Evolutionary conservation across 1,140 invertebrate species (phyloP).

Genomic region (Scaptomyza graminum): DNA sequence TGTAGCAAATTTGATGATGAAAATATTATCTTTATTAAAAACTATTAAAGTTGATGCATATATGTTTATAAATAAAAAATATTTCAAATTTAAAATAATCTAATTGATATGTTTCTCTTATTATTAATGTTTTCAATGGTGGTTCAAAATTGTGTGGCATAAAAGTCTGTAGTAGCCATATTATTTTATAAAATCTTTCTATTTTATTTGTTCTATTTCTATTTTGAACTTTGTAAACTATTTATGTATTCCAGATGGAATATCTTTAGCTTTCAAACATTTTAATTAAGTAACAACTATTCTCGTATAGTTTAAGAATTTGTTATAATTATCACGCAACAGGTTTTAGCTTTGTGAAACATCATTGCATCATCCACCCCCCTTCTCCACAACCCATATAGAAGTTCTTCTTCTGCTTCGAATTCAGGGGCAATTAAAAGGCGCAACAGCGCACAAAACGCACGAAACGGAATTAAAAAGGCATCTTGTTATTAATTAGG

Average conservation of each 20-base stretch:
- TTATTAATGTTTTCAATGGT: too few species aligned
- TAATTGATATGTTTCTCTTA: too few species aligned
- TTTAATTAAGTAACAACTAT: background rate
- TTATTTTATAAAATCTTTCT: too few species aligned
- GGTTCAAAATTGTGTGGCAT: too few species aligned
- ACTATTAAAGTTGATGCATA: too few species aligned
- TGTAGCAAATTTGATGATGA: too few species aligned
- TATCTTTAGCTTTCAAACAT: background rate
- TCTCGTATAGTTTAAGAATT: conserved; percentile 54
- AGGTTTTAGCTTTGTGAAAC: conserved; percentile 48
- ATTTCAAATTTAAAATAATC: too few species aligned
- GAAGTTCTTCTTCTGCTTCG: conserved; percentile 13
- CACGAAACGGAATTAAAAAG: conserved; percentile 82
- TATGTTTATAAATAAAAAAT: too few species aligned
- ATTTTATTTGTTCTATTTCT: too few species aligned
- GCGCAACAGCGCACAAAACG: conserved; percentile 78
- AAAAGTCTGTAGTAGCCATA: too few species aligned
- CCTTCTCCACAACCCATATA: background rate
- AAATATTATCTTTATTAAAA: too few species aligned
- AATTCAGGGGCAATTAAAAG: conserved; percentile 69
- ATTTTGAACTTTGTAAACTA: too few species aligned
- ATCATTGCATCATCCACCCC: conserved; percentile 22
- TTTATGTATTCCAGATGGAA: background rate
- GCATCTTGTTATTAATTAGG: conserved; percentile 84
- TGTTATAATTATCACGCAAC: conserved; percentile 65